Base-by-base conservation (phyloP, 2,888 invertebrate species). In the Ichneumon xanthorius region DNA sequence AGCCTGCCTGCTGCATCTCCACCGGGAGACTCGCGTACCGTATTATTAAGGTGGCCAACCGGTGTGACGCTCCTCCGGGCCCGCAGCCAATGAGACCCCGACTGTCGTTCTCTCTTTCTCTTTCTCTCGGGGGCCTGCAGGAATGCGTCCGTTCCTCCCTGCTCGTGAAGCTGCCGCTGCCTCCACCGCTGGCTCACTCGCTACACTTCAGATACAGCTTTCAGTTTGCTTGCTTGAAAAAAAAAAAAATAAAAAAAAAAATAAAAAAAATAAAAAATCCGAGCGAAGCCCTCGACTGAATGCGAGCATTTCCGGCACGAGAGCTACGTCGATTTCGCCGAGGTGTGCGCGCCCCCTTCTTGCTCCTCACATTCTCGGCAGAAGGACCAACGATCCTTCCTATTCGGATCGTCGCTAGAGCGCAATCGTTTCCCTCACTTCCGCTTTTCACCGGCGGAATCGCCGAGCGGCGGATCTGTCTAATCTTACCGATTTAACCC, bases 11-110 rank as follows among this genome's bases (percentile, higher is more conserved):
- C 65, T 84, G 89, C 67, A 72, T 77, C 77, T 85, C 80, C 72
- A 68, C 80, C 67, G 80, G 72, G 50, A 80, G 78, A 79, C 75
- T 86, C 89, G 45, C 90, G 90, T 91, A 93, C 91, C 91, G 90
- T 93, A 92, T 93, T 90, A 93, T 93, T 93, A 93, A 92, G 92
- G 90, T 91, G 91, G 92, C 93, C 93, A 93, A 92, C 92, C 92
- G 90, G 93, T 93, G 93, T 93, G 92, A 93, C 93, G 93, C 92
- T 90, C 88, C 89, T 89, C 83, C 89, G 88, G 87, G 86, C 89
- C 89, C 87, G 89, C 91, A 92, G 91, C 93, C 93, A 93, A 93
- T 93, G 91, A 89, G 90, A 90, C 89, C 90, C 89, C 89, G 91
- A 90, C 90, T 45, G 16, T 45, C 45, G 0, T 45, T 45, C 45